Conservation (phyloP, 2,113 vertebrate genomes). For the Nestor notabilis region DNA sequence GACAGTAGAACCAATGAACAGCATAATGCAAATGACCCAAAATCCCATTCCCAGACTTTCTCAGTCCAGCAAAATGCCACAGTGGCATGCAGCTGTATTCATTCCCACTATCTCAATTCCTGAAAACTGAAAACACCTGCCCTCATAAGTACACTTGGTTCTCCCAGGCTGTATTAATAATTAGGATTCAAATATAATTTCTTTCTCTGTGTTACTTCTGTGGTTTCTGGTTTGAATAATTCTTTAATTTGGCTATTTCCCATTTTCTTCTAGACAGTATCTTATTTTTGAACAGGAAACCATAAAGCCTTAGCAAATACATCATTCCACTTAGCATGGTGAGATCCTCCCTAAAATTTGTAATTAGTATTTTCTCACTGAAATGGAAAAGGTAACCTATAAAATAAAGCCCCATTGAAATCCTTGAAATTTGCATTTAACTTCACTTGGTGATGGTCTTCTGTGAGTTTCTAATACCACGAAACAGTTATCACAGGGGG, state of each 20-base stretch:
- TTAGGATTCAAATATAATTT: background rate
- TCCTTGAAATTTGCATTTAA: background rate
- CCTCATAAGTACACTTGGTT: background rate
- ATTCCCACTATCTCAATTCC: background rate
- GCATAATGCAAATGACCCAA: background rate
- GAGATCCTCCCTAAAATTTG: background rate
- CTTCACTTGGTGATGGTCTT: background rate
- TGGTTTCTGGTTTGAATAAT: background rate
- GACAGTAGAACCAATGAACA: background rate
- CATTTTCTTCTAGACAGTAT: background rate
- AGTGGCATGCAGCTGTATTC: background rate
- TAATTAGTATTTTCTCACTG: background rate
- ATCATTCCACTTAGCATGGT: background rate
- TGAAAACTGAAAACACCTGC: background rate
- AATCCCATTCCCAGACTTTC: background rate
- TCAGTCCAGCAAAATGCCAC: background rate
- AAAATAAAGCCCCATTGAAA: background rate
- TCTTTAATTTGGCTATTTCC: background rate
- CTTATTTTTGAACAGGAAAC: background rate
- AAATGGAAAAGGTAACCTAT: background rate
- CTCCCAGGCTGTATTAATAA: background rate
- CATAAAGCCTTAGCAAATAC: background rate
- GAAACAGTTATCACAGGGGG: background rate
- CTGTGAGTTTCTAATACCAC: background rate
- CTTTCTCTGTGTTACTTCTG: background rate